Percentiles rank a stretch among this genome's conserved stretches.
Conservation (phyloP, 1,140 invertebrate genomes). For the Bathynomus jamesi region DNA sequence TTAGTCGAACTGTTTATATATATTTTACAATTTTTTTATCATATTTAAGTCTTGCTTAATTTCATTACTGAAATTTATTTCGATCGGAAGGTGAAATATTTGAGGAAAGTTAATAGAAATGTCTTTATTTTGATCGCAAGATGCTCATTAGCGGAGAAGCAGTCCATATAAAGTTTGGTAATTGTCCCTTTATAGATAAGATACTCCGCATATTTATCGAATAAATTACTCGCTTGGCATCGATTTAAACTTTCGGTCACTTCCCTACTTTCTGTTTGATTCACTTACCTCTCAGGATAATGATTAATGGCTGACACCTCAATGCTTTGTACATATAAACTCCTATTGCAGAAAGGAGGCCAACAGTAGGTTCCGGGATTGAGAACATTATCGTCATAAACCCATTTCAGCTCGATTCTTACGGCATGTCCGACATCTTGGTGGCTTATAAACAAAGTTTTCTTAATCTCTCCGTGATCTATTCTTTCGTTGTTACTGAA, state of each 20-base stretch:
- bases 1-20: too few relatives aligned
- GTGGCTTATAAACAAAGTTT: conserved; percentile 1
- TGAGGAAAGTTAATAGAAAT: not conserved
- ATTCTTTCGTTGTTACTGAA: conserved; percentile 12
- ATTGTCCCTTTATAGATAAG: too few relatives aligned
- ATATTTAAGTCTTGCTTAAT: too few relatives aligned
- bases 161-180: too few relatives aligned
- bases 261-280: not conserved
- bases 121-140: not conserved
- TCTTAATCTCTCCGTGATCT: not conserved
- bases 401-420: conserved; percentile 7
- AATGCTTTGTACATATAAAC: conserved; percentile 6
- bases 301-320: conserved; percentile 11
- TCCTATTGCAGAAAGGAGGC: conserved; percentile 8
- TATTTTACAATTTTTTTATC: too few relatives aligned
- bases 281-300: conserved; percentile 13
- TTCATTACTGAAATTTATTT: too few relatives aligned
- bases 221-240: too few relatives aligned
- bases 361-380: conserved; percentile 7
- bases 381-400: conserved; percentile 7
- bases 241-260: too few relatives aligned
- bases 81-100: too few relatives aligned
- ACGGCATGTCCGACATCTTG: not conserved
- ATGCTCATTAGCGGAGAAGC: not conserved
- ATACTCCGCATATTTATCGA: too few relatives aligned